phyloP scores from a whole-genome alignment of 2,113 vertebrate species.

The Pholis gunnellus region DNA sequence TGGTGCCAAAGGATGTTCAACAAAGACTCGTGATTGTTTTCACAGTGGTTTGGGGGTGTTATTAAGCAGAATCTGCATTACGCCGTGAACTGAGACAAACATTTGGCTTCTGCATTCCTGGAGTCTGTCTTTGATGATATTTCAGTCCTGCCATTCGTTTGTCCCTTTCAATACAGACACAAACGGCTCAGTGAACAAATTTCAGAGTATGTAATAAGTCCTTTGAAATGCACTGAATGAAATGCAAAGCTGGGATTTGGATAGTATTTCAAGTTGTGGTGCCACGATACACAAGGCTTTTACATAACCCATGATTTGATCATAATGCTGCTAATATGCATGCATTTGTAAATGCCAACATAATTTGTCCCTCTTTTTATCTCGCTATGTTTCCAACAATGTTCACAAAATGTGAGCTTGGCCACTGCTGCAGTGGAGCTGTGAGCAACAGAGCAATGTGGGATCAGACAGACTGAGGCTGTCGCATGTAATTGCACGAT shows the following conservation, averaged over 20 bases:
- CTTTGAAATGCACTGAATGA: conserved; percentile 26
- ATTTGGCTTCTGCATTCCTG: not conserved
- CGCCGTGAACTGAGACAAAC: not conserved
- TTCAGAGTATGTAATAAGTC: conserved; percentile 15
- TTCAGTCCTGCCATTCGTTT: conserved; percentile 5
- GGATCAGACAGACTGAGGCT: not conserved
- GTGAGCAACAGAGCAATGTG: not conserved
- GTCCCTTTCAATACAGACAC: not conserved
- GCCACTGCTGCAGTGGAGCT: conserved; percentile 18
- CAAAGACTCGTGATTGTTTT: not conserved
- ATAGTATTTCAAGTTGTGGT: conserved; percentile 19
- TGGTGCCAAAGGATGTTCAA: not conserved
- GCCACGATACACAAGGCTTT: conserved; percentile 10
- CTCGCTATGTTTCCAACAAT: conserved; percentile 27
- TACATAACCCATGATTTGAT: conserved; percentile 52
- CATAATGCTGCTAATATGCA: conserved; percentile 36
- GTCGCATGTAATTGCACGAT: not conserved
- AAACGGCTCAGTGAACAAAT: conserved; percentile 22
- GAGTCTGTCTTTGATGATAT: conserved; percentile 30
- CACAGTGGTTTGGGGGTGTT: not conserved
- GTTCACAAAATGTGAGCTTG: not conserved
- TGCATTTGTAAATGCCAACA: conserved; percentile 38
- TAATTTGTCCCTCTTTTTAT: conserved; percentile 27
- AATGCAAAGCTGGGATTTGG: conserved; percentile 31
- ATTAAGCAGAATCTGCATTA: not conserved